Evolutionary conservation across 1,140 invertebrate species (phyloP), one percentile per base, ranked within the genome.

Genomic region (Kradibia gibbosae): DNA sequence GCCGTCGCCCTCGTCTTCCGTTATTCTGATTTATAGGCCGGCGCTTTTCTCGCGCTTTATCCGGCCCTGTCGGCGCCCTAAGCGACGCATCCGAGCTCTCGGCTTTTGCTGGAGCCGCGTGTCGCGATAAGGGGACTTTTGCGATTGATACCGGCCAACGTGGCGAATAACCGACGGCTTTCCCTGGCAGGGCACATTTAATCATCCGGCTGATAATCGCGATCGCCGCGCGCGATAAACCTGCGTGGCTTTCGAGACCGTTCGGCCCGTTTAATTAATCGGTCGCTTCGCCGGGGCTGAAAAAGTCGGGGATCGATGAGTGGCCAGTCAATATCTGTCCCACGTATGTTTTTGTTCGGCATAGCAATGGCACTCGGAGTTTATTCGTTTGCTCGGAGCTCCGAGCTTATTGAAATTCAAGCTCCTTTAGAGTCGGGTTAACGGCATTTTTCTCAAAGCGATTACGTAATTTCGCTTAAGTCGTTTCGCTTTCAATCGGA

Each of bases 1-100:
- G 42, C 22, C 71, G 72, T 83, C 84, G 80, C 76, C 73, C 34
- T 25, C 31, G 80, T 84, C 81, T 3, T 42, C 3, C 74, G n/a
- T 70, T 25, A 50, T 3, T 71, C 45, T 48, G 70, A 72, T 72
- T 72, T 72, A 72, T 31, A 36, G 70, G 13, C 36, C 25, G 50
- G 50, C 5, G 36, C 45, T 28, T 75, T 62, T 50, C 72, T 48
- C 74, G 45, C 42, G 50, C 53, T n/a, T 62, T 45, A 0, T 7
- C 60, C 1, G 50, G 3, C 28, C 20, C 28, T 67, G 42, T 39
- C 48, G n/a, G 20, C 22, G 48, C n/a, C 8, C 55, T 71, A 78
- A 31, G 31, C 28, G 62, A 34, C 20, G 65, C 65, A 25, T 17
- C 36, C 50, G 65, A 70, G 28, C 48, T 22, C 20, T 45, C 48